These are phyloP conservation scores for Peribatodes rhomboidaria DNA, from an alignment of 2,888 invertebrate species.

Conservation along the genomic window DNA sequence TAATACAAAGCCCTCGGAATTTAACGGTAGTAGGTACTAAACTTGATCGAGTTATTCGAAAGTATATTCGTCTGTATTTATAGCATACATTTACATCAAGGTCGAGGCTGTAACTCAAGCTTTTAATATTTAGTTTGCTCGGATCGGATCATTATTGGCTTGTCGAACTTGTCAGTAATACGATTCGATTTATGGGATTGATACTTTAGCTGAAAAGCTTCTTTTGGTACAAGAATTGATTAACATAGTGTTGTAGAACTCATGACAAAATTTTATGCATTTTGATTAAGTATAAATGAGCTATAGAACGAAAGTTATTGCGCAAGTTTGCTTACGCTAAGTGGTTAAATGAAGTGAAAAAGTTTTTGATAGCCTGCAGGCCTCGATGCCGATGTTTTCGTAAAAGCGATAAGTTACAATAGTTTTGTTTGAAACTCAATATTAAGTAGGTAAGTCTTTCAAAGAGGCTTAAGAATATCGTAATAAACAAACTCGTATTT, in stretches of 20 bases:
- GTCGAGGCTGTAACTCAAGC: slow-evolving; percentile 19
- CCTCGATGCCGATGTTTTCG: too few species aligned
- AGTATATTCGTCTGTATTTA: slow-evolving; percentile 44
- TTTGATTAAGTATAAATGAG: too few species aligned
- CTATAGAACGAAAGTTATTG: too few species aligned
- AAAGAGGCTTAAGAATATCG: background rate
- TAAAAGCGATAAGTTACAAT: too few species aligned
- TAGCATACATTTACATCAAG: slow-evolving; percentile 29
- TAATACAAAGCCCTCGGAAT: slow-evolving; percentile 46
- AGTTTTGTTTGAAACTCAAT: too few species aligned
- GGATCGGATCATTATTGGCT: slow-evolving; percentile 20
- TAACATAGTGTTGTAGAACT: background rate
- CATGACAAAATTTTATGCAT: background rate
- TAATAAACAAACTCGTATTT: background rate
- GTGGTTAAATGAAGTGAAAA: too few species aligned
- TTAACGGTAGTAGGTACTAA: slow-evolving; percentile 52
- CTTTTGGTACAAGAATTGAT: background rate
- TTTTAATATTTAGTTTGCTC: slow-evolving; percentile 23
- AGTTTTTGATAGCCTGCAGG: too few species aligned
- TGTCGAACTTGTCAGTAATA: slow-evolving; percentile 24
- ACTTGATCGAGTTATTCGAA: slow-evolving; percentile 50
- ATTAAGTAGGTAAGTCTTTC: too few species aligned
- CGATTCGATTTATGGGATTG: slow-evolving; percentile 15
- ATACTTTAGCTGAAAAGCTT: slow-evolving; percentile 7
- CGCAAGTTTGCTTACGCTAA: too few species aligned